Conservation (phyloP, 2,797 vertebrate species). For the Leptodactylus fallax region DNA sequence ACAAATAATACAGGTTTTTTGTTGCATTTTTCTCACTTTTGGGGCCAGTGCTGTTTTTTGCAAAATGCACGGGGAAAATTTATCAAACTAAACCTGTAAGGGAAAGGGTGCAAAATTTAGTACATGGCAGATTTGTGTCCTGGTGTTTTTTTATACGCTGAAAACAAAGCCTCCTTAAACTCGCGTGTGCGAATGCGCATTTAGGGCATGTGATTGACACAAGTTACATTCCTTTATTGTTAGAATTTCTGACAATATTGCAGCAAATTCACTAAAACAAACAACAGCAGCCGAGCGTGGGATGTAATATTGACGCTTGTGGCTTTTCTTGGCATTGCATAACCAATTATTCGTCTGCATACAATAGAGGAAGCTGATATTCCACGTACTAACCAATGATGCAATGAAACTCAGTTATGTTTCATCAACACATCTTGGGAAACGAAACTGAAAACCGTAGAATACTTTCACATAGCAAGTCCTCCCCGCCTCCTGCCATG, state of each 20-base stretch:
- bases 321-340: not conserved
- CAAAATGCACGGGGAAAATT: too few species aligned
- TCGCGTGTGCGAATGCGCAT: too few species aligned
- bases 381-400: conserved; percentile 29
- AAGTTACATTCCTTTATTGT: not conserved
- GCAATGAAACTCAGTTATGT: conserved; percentile 41
- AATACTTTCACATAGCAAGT: not conserved
- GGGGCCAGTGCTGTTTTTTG: too few species aligned
- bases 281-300: not conserved
- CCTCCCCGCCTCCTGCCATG: not conserved
- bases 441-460: conserved; percentile 54
- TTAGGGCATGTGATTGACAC: not conserved
- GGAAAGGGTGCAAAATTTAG: too few species aligned
- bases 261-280: not conserved
- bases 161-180: too few species aligned
- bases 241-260: not conserved
- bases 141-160: too few species aligned
- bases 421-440: conserved; percentile 48
- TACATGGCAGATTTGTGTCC: too few species aligned
- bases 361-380: conserved; percentile 3
- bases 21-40: too few species aligned
- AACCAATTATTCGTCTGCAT: not conserved
- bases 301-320: not conserved
- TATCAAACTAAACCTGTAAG: too few species aligned
- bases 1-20: too few species aligned